Evolutionary conservation across 2,888 invertebrate genomes (phyloP), one percentile per base, ranked within the genome.

Genomic region (Phaedon cochleariae): DNA sequence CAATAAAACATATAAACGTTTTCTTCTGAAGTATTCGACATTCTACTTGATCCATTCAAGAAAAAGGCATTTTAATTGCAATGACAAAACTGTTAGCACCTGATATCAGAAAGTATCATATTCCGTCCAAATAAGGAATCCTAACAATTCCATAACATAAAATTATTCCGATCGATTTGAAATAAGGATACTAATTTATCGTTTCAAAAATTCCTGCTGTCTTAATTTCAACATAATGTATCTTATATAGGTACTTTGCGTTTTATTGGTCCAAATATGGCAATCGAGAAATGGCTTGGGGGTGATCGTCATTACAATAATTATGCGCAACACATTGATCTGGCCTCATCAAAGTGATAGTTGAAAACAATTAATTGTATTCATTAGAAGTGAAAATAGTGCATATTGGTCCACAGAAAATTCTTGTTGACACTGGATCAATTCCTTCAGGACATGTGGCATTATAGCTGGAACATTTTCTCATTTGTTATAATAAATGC

Each of bases 61-160:
- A 45, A 18, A 10, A 26, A 57, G 57, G 17, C 26, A 57, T 57
- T 57, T 57, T 45, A 57, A 57, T 57, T 46, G 57, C 57, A 45
- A 45, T 45, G 45, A 57, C 45, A 57, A 57, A 57, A 41, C 18
- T 57, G 20, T 29, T 45, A 26, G 45, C 57, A 57, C 57, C 57
- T 57, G 57, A 57, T 57, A 57, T 26, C 45, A 26, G 57, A 57
- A 57, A 57, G 57, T 57, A 57, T 57, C 45, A 57, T 57, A 45
- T 12, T 45, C 45, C 22, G 5, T 26, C 57, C 26, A 22, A 29
- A 46, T 57, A 57, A 6, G 57, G 46, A 10, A 17, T 20, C 2
- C 21, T 15, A 45, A 57, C 41, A 57, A 57, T 57, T 46, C 57
- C 45, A 57, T 46, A 45, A 57, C 57, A 45, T 45, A 22, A 57